A percentile compares a stretch with the other conserved stretches of the same genome.
Evolutionary conservation across 1,140 invertebrate genomes (phyloP).

Genomic region (Rhagoletis pomonella): DNA sequence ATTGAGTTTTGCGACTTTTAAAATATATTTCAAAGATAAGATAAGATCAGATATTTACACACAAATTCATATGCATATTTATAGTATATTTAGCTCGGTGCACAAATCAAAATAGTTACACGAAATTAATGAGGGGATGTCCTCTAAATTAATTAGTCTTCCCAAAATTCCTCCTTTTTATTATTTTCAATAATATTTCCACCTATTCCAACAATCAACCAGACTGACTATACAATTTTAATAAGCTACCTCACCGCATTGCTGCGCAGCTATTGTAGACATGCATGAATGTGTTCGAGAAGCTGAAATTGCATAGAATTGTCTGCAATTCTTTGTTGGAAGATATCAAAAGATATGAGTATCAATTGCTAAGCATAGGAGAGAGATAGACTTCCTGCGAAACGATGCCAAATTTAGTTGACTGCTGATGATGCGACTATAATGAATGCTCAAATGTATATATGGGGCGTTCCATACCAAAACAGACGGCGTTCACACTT

Average conservation of each 20-base stretch:
- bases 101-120: too few species aligned
- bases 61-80: too few species aligned
- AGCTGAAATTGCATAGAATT: background rate
- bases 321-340: background rate
- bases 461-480: too few species aligned
- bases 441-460: background rate
- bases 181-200: background rate
- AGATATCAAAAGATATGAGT: background rate
- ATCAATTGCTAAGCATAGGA: background rate
- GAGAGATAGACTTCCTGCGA: background rate
- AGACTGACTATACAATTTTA: background rate
- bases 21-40: too few species aligned
- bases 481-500: too few species aligned
- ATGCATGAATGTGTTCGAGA: background rate
- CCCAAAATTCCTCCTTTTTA: too few species aligned
- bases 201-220: background rate
- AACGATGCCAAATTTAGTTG: background rate
- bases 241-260: background rate
- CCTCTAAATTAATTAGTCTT: too few species aligned
- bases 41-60: too few species aligned
- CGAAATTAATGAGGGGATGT: too few species aligned
- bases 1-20: too few species aligned
- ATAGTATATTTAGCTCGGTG: too few species aligned
- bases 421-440: slow-evolving; percentile 22
- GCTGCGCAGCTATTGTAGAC: background rate